Percentiles rank a stretch among this genome's conserved stretches.
phyloP scores from a whole-genome alignment of 2,888 invertebrate genomes.

The Amorpha juglandis region DNA sequence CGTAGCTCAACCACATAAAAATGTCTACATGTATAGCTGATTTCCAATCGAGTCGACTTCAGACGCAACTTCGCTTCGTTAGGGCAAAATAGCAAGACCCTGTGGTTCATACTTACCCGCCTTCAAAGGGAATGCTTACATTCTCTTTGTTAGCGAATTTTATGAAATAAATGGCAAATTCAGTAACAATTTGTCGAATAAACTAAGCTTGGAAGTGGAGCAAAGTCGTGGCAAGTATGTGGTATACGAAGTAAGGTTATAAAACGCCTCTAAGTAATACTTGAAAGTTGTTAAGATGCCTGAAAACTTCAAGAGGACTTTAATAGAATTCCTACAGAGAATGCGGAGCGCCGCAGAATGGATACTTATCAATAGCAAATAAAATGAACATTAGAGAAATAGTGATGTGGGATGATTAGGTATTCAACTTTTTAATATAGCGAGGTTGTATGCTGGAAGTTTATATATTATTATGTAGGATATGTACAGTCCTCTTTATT shows the following conservation, averaged over 20 bases:
- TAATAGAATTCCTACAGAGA: slow-evolving; percentile 60
- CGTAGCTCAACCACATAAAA: no score
- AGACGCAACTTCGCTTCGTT: neutral
- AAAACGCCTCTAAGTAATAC: slow-evolving; percentile 57
- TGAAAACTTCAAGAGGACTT: slow-evolving; percentile 61
- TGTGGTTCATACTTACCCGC: neutral
- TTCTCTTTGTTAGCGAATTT: neutral
- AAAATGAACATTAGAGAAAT: neutral
- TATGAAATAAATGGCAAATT: slow-evolving; percentile 28
- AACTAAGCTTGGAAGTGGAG: slow-evolving; percentile 30
- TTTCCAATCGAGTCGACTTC: neutral
- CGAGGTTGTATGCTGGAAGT: no score
- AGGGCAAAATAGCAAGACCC: neutral
- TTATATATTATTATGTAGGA: no score
- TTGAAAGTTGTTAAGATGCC: slow-evolving; percentile 64
- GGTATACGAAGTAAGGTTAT: slow-evolving; percentile 42
- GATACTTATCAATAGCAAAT: slow-evolving; percentile 28
- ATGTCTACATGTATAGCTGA: no score
- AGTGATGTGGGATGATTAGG: no score
- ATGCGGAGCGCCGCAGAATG: slow-evolving; percentile 22
- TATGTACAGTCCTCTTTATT: no score
- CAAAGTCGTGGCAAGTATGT: slow-evolving; percentile 34
- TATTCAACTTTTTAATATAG: no score
- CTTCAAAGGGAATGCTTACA: slow-evolving; percentile 1
- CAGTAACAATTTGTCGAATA: slow-evolving; percentile 30